Conservation (phyloP, 2,113 vertebrate species). For the Fukomys damarensis region DNA sequence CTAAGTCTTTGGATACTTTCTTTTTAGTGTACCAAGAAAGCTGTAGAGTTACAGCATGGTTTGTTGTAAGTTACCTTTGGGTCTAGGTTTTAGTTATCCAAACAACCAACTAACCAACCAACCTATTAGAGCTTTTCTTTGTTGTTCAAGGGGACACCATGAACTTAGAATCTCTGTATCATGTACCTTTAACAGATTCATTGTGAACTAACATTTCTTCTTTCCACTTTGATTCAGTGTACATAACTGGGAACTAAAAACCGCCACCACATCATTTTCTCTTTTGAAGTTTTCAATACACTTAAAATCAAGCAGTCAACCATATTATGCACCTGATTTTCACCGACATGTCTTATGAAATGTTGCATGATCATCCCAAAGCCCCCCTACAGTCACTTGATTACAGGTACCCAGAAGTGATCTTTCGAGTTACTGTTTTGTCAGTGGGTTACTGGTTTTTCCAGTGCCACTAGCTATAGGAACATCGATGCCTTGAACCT, state of each 20-base stretch:
- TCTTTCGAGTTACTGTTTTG: not conserved
- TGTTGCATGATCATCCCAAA: not conserved
- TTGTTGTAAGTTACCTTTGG: not conserved
- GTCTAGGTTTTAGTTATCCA: conserved; percentile 8
- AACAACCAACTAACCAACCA: not conserved
- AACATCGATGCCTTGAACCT: not conserved
- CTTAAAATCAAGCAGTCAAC: not conserved
- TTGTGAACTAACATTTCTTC: not conserved
- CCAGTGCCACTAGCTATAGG: not conserved
- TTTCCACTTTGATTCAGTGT: not conserved
- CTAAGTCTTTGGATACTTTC: not conserved
- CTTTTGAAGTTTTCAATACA: not conserved
- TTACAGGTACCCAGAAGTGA: not conserved
- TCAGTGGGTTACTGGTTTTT: not conserved
- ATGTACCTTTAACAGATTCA: not conserved
- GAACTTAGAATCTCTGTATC: not conserved
- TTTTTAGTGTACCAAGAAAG: not conserved
- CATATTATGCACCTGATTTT: not conserved
- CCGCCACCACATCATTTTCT: not conserved
- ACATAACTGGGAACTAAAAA: not conserved
- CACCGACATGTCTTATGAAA: not conserved
- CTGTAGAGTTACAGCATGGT: not conserved
- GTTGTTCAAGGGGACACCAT: not conserved
- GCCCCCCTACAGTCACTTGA: not conserved
- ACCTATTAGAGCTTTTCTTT: not conserved